Percentiles rank a stretch among this genome's conserved stretches.
Conservation (phyloP, 2,888 invertebrate genomes). For the Melieria omissa region DNA sequence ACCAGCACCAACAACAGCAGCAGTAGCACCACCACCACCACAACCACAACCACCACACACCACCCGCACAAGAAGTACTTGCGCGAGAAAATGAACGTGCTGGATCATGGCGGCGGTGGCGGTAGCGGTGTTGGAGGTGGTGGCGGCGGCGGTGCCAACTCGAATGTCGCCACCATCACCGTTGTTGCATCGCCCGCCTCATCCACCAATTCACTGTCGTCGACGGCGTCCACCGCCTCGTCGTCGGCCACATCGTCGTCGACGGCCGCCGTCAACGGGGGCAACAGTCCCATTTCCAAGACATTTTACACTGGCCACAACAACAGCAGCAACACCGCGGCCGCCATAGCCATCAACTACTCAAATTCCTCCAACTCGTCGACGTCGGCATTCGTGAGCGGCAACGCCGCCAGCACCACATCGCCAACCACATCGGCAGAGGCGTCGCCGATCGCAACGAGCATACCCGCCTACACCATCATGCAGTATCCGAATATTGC, state of each 20-base stretch:
- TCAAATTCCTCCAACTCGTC: constrained; percentile 42
- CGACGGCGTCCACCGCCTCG: constrained; percentile 50
- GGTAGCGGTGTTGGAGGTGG: constrained; percentile 42
- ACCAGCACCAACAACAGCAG: constrained; percentile 44
- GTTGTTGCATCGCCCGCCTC: constrained; percentile 63
- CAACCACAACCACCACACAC: constrained; percentile 52
- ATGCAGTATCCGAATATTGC: constrained; percentile 46
- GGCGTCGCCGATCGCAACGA: constrained; percentile 27
- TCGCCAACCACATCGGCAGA: constrained; percentile 34
- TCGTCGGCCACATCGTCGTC: constrained; percentile 51
- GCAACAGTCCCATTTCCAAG: constrained; percentile 57
- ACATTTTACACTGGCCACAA: constrained; percentile 34
- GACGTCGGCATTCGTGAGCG: constrained; percentile 27
- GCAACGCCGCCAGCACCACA: constrained; percentile 19
- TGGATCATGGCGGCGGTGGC: constrained; percentile 55
- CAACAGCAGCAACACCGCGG: constrained; percentile 9
- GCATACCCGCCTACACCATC: constrained; percentile 36
- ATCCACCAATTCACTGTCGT: constrained; percentile 56
- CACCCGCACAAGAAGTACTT: constrained; percentile 67
- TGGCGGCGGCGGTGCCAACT: constrained; percentile 33
- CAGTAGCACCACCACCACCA: constrained; percentile 51
- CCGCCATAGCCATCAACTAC: constrained; percentile 33
- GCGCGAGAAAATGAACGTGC: constrained; percentile 66
- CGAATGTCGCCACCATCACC: constrained; percentile 51
- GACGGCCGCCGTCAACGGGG: constrained; percentile 61